These are phyloP conservation scores for Lipotes vexillifer DNA, from an alignment of 2,113 vertebrate species.

Conservation along the genomic window DNA sequence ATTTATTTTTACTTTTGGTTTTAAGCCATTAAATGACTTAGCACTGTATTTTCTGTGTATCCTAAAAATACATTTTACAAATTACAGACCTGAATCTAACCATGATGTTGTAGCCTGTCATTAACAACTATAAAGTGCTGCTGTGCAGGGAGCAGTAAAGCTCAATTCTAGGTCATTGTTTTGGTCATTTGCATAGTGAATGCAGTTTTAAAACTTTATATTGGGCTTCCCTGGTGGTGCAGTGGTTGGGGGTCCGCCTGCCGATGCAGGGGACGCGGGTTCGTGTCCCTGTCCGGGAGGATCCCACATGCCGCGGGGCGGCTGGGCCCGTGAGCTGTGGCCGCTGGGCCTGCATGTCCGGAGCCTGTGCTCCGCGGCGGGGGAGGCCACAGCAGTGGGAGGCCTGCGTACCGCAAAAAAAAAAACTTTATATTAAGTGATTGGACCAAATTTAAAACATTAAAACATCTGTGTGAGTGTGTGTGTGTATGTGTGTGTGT, in stretches of 20 bases:
- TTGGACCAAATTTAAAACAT: neutral
- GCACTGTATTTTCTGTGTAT: slow-evolving; percentile 22
- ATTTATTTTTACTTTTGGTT: slow-evolving; percentile 57
- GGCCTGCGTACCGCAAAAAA: too few species aligned
- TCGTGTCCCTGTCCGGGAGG: too few species aligned
- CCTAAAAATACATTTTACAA: slow-evolving; percentile 76
- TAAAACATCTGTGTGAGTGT: neutral
- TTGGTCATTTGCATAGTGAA: neutral
- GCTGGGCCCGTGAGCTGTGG: too few species aligned
- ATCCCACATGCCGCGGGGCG: too few species aligned
- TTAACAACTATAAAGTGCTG: slow-evolving; percentile 59
- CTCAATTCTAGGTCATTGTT: slow-evolving; percentile 13
- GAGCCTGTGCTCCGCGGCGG: too few species aligned
- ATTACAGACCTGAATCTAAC: slow-evolving; percentile 64
- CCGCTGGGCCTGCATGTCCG: too few species aligned
- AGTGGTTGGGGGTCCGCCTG: too few species aligned
- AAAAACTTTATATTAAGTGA: neutral
- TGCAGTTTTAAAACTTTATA: neutral
- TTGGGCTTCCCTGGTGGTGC: too few species aligned
- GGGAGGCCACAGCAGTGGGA: too few species aligned
- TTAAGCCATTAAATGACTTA: slow-evolving; percentile 47
- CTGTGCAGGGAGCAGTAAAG: neutral
- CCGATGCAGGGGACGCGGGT: too few species aligned
- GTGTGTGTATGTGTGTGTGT: neutral
- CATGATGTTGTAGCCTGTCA: slow-evolving; percentile 44